Evolutionary conservation across 2,113 vertebrate genomes (phyloP), one percentile per base, ranked within the genome.

Genomic region (Cathartes aura): DNA sequence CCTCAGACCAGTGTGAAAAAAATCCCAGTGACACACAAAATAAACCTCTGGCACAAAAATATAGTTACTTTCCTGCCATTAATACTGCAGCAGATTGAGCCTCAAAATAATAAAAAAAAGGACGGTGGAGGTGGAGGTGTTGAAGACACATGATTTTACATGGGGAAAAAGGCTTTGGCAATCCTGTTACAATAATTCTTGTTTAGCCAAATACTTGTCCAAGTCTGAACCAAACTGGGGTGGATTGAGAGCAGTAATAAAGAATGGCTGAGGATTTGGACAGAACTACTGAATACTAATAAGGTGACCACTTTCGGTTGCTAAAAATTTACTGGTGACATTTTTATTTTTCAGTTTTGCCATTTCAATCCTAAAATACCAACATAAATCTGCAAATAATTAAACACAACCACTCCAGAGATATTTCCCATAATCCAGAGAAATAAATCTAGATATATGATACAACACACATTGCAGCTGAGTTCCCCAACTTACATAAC

Each of bases 281-380:
- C 74, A 96, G 92, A 98, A 96, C 71, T 83, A 96, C 91, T 76
- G 97, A 91, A 94, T 75, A 92, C 88, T 93, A 96, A 96, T 87
- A 81, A 82, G 91, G 87, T 97, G 85, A 97, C 88, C 81, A 96
- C 88, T 97, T 98, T 98, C 83, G 72, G 93, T 97, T 97, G 94
- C 93, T 97, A 97, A 98, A 98, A 92, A 91, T 96, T 97, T 96
- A 96, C 97, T 98, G 90, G 95, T 98, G 98, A 98, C 82, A 91
- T 72, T 94, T 97, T 96, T 86, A 95, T 86, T 90, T 97, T 91
- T 90, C 75, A 21, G 6, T 40, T 68, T 92, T 60, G 50, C 58
- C 66, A 81, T 96, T 92, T 97, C 71, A 93, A 40, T 68, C 43
- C 30, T 90, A 68, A 90, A 97, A 96, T 93, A 73, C 67, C 83